These are phyloP conservation scores for Bombus confusus DNA, from an alignment of 1,140 invertebrate genomes.

Conservation along the genomic window DNA sequence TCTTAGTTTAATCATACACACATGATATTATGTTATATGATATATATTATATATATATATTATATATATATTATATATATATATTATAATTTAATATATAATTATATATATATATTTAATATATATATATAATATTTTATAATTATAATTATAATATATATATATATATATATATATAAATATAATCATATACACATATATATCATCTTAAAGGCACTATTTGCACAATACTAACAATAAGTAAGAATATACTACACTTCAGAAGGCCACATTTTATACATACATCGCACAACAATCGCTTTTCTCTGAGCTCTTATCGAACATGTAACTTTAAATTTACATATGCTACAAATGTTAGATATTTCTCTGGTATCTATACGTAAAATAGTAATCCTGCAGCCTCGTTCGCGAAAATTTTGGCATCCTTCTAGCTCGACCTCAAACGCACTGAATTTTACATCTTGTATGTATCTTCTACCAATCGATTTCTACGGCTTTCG, in stretches of 20 bases:
- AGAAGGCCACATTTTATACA: not conserved
- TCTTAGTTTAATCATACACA: conserved; percentile 2
- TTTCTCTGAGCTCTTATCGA: not conserved
- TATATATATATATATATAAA: no score
- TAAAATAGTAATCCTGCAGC: conserved; percentile 13
- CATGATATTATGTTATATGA: no score
- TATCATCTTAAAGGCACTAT: not conserved
- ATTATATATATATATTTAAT: no score
- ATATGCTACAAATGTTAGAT: not conserved
- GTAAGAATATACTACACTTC: not conserved
- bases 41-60: no score
- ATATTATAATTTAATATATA: no score
- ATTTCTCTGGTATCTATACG: not conserved
- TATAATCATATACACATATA: no score
- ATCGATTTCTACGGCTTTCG: not conserved
- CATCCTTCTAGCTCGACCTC: not conserved
- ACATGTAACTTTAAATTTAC: not conserved
- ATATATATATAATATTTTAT: no score
- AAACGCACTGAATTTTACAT: not conserved
- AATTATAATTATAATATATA: no score
- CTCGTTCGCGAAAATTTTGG: conserved; percentile 33
- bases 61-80: no score
- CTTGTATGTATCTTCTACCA: no score
- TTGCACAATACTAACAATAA: not conserved
- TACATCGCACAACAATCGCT: not conserved